Percentiles rank a stretch among this genome's conserved stretches.
Conservation (phyloP, 2,888 invertebrate species). For the Hybos culiciformis region DNA sequence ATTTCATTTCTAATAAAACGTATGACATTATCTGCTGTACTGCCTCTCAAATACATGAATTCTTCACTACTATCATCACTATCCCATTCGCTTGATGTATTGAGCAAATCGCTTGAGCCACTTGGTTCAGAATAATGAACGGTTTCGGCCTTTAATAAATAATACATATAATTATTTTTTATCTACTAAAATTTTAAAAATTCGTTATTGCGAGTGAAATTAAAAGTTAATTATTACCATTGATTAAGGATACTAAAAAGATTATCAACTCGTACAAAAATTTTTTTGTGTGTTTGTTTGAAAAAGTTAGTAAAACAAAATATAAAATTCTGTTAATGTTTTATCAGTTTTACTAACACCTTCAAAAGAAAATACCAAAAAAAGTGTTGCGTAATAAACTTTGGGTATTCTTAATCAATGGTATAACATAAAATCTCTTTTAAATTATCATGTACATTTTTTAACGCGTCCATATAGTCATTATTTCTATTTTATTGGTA, state of each 20-base stretch:
- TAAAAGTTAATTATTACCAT: background rate
- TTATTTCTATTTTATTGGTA: too few species aligned
- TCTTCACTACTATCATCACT: slow-evolving; percentile 27
- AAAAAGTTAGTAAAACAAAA: background rate
- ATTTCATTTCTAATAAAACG: slow-evolving; percentile 3
- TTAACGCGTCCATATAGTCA: too few species aligned
- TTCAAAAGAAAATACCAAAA: too few species aligned
- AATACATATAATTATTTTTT: slow-evolving; percentile 1
- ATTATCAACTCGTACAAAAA: too few species aligned
- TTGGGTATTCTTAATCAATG: too few species aligned
- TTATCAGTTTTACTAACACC: too few species aligned
- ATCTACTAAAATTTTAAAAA: background rate
- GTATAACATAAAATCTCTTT: too few species aligned
- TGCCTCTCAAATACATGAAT: slow-evolving; percentile 23
- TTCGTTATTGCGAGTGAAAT: background rate
- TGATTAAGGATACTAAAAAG: too few species aligned
- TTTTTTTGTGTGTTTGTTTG: too few species aligned
- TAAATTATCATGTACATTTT: too few species aligned
- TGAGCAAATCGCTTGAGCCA: slow-evolving; percentile 13
- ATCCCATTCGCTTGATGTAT: slow-evolving; percentile 32
- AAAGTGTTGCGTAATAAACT: too few species aligned
- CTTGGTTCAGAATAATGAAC: slow-evolving; percentile 13
- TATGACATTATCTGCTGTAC: background rate
- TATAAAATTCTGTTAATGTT: background rate
- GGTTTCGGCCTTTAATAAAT: slow-evolving; percentile 11